phyloP scores from a whole-genome alignment of 2,113 vertebrate genomes.

The Sinocyclocheilus maitianheensis region DNA sequence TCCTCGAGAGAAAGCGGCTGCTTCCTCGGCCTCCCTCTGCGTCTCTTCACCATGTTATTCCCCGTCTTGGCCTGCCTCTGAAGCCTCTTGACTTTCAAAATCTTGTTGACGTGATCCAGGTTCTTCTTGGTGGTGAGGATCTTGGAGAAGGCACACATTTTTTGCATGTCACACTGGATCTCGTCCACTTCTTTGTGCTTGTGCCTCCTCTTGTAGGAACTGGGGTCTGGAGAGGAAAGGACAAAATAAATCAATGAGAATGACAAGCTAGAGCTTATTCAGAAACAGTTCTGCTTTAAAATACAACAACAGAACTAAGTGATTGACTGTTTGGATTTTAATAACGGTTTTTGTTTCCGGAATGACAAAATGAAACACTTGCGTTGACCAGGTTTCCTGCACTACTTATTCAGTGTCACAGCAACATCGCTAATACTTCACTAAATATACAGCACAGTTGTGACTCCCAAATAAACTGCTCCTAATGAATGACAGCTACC shows the following conservation, averaged over 20 bases:
- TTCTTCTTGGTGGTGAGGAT: constrained; percentile 91
- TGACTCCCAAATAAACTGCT: not conserved
- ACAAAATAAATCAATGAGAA: constrained; percentile 40
- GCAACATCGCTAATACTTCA: not conserved
- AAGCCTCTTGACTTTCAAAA: constrained; percentile 96
- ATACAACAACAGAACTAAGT: too few relatives aligned
- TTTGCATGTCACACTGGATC: constrained; percentile 92
- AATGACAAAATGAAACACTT: not conserved
- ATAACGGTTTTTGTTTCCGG: not conserved
- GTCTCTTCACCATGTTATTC: constrained; percentile 96
- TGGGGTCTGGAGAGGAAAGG: constrained; percentile 66
- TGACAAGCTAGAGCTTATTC: not conserved
- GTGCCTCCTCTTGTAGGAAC: constrained; percentile 84
- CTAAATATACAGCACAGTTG: not conserved
- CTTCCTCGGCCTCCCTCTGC: constrained; percentile 90
- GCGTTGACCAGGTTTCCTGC: not conserved
- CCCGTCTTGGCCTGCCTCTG: constrained; percentile 99
- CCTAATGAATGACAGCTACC: not conserved
- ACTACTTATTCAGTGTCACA: not conserved
- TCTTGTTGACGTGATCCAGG: constrained; percentile 98
- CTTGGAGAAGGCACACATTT: constrained; percentile 92
- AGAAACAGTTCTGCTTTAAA: not conserved
- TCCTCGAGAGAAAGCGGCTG: constrained; percentile 80
- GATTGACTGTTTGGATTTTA: not conserved
- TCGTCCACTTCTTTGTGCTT: constrained; percentile 91